phyloP scores from a whole-genome alignment of 2,797 vertebrate genomes.

The Aotus griseimembra region DNA sequence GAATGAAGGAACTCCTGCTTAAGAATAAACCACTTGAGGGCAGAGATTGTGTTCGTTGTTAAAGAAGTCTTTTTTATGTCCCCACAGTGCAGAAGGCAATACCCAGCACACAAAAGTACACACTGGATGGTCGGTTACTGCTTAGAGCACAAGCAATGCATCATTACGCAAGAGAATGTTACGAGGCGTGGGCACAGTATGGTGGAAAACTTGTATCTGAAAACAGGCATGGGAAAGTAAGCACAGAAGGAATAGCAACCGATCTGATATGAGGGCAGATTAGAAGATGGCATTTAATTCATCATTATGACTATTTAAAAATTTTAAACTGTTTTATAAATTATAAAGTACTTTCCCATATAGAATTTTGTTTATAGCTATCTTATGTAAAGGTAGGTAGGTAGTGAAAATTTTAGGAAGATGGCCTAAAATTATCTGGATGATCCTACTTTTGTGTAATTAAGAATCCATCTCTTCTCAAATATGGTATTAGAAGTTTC shows the following conservation, averaged over 20 bases:
- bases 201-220: not conserved
- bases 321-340: not conserved
- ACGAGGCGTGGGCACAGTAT: not conserved
- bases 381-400: not conserved
- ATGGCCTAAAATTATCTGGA: not conserved
- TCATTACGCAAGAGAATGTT: not conserved
- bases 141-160: constrained; percentile 12
- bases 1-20: not conserved
- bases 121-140: not conserved
- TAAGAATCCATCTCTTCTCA: not conserved
- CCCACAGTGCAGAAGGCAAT: not conserved
- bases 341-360: not conserved
- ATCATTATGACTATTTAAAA: not conserved
- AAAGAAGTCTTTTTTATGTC: not conserved
- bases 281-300: not conserved
- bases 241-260: not conserved
- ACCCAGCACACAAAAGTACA: not conserved
- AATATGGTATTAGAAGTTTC: not conserved
- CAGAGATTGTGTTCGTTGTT: not conserved
- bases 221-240: not conserved
- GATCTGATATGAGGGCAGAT: not conserved
- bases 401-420: not conserved
- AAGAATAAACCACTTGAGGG: not conserved
- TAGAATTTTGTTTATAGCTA: not conserved
- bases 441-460: not conserved